Evolutionary conservation across 2,797 vertebrate genomes (phyloP).

Genomic region (Chelmon rostratus): DNA sequence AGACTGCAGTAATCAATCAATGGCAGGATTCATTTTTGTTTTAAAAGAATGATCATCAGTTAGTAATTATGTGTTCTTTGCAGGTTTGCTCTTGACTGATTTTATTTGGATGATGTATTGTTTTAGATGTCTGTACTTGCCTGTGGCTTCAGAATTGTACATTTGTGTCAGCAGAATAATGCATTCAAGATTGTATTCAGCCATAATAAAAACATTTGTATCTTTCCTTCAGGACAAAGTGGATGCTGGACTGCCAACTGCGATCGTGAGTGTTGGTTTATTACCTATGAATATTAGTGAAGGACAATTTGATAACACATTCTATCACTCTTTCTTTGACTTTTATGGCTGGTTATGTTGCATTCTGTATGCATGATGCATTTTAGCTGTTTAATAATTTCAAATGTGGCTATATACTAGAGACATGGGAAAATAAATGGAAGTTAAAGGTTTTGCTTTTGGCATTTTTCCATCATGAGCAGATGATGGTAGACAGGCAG

Average conservation of each 20-base stretch:
- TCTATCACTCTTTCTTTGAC: not conserved
- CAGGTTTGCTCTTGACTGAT: not conserved
- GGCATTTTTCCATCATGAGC: not conserved
- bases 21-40: not conserved
- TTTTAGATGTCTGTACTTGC: not conserved
- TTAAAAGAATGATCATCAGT: not conserved
- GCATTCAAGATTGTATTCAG: not conserved
- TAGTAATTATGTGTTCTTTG: not conserved
- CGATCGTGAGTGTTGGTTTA: constrained; percentile 90
- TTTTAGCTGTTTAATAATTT: not conserved
- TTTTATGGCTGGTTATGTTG: not conserved
- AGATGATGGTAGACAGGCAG: not conserved
- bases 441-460: not conserved
- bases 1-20: no score
- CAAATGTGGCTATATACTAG: no score
- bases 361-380: not conserved
- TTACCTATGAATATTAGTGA: not conserved
- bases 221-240: constrained; percentile 92
- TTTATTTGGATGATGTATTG: not conserved
- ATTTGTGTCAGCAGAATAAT: not conserved
- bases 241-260: constrained; percentile 96
- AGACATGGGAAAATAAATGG: not conserved
- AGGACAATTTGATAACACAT: not conserved
- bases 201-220: not conserved
- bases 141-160: not conserved